phyloP scores from a whole-genome alignment of 1,140 invertebrate genomes.

The Nephila pilipes region DNA sequence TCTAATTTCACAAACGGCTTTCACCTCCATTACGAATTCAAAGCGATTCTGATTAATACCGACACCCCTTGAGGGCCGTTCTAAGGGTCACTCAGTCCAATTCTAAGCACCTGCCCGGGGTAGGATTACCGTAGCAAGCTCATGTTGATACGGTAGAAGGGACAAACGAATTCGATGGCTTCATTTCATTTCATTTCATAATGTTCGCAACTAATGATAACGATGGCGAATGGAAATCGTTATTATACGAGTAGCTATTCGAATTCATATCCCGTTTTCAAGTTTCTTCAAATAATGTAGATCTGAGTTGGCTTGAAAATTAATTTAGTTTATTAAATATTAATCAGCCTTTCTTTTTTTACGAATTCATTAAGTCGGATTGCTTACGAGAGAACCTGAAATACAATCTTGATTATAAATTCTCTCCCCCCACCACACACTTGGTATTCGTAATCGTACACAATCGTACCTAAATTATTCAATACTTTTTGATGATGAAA shows the following conservation, averaged over 20 bases:
- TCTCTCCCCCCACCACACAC: too few species aligned
- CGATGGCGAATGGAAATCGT: not conserved
- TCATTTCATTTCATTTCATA: constrained; percentile 13
- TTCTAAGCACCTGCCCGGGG: constrained; percentile 1
- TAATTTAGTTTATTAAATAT: too few species aligned
- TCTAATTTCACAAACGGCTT: constrained; percentile 13
- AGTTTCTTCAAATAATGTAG: too few species aligned
- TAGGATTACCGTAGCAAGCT: not conserved
- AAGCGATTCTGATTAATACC: constrained; percentile 45
- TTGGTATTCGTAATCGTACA: too few species aligned
- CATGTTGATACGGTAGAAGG: not conserved
- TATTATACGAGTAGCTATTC: not conserved
- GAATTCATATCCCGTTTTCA: not conserved
- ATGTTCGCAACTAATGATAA: not conserved
- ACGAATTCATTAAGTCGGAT: too few species aligned
- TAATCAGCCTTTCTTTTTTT: too few species aligned
- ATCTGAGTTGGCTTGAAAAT: too few species aligned
- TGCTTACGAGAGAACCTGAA: too few species aligned
- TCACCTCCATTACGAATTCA: constrained; percentile 46
- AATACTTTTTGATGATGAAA: too few species aligned
- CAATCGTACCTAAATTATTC: too few species aligned
- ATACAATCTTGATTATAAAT: too few species aligned
- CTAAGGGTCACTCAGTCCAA: not conserved
- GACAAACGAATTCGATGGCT: not conserved
- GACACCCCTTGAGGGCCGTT: constrained; percentile 16